These are phyloP conservation scores for Leptinotarsa tumamoca DNA, from an alignment of 2,888 invertebrate genomes.

Conservation along the genomic window DNA sequence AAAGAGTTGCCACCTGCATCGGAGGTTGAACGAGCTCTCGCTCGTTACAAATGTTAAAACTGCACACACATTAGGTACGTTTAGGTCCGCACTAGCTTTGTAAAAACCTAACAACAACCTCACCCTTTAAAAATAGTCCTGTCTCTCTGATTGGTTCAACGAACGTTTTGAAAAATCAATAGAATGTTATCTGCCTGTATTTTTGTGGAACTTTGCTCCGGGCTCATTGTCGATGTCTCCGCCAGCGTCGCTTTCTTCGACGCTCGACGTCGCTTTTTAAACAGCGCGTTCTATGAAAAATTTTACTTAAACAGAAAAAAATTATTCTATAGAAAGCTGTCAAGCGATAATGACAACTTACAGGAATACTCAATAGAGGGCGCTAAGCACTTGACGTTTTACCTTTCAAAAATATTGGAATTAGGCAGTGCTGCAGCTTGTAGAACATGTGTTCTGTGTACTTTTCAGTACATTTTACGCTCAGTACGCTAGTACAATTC, in stretches of 20 bases:
- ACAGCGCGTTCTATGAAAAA: conserved; percentile 63
- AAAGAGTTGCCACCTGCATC: conserved; percentile 78
- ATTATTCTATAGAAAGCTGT: conserved; percentile 17
- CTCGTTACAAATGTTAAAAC: conserved; percentile 55
- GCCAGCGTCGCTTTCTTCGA: conserved; percentile 65
- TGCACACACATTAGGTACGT: conserved; percentile 56
- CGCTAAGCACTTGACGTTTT: background rate
- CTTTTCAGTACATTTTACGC: background rate
- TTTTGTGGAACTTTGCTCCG: conserved; percentile 65
- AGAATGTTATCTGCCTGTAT: conserved; percentile 71
- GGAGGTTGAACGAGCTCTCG: conserved; percentile 61
- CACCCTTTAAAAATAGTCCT: conserved; percentile 70
- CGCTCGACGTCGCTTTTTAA: conserved; percentile 62
- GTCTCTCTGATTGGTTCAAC: conserved; percentile 69
- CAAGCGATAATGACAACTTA: background rate
- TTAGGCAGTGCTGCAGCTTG: background rate
- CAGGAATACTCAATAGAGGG: background rate
- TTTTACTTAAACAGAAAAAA: conserved; percentile 50
- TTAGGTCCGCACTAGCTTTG: conserved; percentile 60
- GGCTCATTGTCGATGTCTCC: conserved; percentile 65
- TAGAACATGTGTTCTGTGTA: background rate
- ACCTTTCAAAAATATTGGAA: background rate
- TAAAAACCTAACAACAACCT: conserved; percentile 68
- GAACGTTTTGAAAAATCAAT: conserved; percentile 76
- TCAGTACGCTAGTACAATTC: too few species aligned